Evolutionary conservation across 2,113 vertebrate genomes (phyloP), one percentile per base, ranked within the genome.

Genomic region (Smithornis capensis): DNA sequence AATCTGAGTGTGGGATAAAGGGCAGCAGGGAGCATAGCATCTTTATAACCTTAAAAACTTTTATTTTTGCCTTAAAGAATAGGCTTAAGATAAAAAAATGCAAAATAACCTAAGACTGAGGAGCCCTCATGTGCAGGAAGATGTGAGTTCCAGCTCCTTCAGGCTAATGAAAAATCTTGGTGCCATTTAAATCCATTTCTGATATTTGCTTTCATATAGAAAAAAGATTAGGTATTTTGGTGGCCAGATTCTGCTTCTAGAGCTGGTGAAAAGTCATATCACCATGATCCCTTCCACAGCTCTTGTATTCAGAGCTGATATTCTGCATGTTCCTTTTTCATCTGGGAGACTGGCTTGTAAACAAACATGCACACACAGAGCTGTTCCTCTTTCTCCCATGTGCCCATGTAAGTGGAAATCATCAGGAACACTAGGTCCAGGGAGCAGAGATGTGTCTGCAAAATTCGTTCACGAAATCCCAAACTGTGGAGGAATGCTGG

Each of bases 401-500:
- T 79, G 78, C 53, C 40, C 22, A 2, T 27, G 28, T 25, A 59
- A 57, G 33, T 37, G 56, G 65, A 87, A 90, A 64, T 74, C 47
- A 42, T 22, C 3, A 3, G 60, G 53, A 87, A 44, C 49, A 49
- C 19, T 14, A n/a, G 22, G 28, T 63, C 60, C 74, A 29, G 16
- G 59, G 57, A 94, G 77, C 52, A 68, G 74, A 77, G 60, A 69
- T 31, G 33, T 6, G 17, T 29, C 73, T 49, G 50, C 67, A 92
- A 87, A 82, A 59, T 28, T 74, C 0, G 0, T n/a, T 83, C 22
- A n/a, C 2, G 2, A 79, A 96, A 91, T 75, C 50, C 53, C 42
- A 60, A 86, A 70, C 85, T 24, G 3, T 60, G 55, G 59, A 92
- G 87, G 94, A 95, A 96, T 71, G 88, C 65, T 83, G 90, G 90